Evolutionary conservation across 1,140 invertebrate species (phyloP), one percentile per base, ranked within the genome.

Genomic region (Acromyrmex charruanus): DNA sequence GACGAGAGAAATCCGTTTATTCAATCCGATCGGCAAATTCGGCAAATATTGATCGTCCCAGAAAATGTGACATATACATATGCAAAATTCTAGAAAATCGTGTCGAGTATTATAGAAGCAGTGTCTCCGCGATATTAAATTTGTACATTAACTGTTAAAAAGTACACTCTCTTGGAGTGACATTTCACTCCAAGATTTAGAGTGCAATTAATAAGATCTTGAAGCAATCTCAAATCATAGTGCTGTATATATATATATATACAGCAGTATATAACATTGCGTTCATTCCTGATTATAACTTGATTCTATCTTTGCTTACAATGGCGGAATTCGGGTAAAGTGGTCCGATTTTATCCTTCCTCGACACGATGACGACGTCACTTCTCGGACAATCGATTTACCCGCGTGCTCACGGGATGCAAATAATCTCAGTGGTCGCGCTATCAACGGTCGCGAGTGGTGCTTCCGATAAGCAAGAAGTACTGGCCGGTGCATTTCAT

Each of bases 401-500:
- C 61, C 53, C 39, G 77, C 81, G 71, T 69, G 65, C 82, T 79
- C 81, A 72, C 77, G 71, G 77, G 71, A 84, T 72, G 65, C 81
- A 82, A 86, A 86, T 88, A 89, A 88, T 87, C 63, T 88, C 59
- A 59, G 71, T 39, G 77, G 69, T 53, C 63, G 88, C 51, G 87
- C 53, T 89, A 89, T 89, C 88, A 89, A 89, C 88, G 58, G 28
- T 72, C 81, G 77, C 87, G 88, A 88, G 65, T 79, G 88, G 85
- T 72, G 82, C 65, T 53, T 68, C 68, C 75, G 88, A 89, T 89
- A 89, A 89, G 87, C 87, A 89, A 88, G 82, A 86, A 89, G 85
- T 69, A 79, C 61, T 69, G 51, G 86, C 53, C 53, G 72, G 25
- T 9, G 86, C 77, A 66, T 85, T 90, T 92, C 90, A 92, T 92